phyloP scores from a whole-genome alignment of 2,797 vertebrate genomes.

The Phataginus tetradactyla region DNA sequence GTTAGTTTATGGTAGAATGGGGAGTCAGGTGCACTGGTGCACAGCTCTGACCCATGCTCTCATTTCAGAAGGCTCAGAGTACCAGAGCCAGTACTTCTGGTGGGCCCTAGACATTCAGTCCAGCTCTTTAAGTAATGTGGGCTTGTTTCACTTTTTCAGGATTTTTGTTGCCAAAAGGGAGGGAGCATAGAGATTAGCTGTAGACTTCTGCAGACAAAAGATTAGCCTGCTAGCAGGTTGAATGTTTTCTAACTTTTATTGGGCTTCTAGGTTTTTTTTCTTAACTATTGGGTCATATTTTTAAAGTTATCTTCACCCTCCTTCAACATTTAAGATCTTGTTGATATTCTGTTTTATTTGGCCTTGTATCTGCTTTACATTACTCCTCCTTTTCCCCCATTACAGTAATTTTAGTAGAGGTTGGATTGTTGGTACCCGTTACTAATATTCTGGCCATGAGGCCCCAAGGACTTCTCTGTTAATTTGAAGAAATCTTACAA shows the following conservation, averaged over 20 bases:
- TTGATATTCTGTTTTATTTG: constrained; percentile 37
- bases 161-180: constrained; percentile 67
- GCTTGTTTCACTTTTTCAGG: constrained; percentile 52
- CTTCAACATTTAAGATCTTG: neutral
- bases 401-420: neutral
- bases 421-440: neutral
- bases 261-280: constrained; percentile 50
- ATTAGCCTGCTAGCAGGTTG: constrained; percentile 4
- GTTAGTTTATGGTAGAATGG: neutral
- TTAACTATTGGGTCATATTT: neutral
- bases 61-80: neutral
- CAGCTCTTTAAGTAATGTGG: constrained; percentile 44
- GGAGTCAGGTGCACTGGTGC: neutral
- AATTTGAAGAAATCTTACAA: neutral
- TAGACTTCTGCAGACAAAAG: constrained; percentile 32
- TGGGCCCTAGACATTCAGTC: constrained; percentile 1
- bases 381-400: neutral
- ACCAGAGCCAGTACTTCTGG: neutral
- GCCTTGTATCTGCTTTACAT: neutral
- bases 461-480: neutral
- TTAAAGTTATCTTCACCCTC: constrained; percentile 42
- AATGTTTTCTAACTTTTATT: constrained; percentile 46
- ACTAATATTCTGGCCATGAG: neutral
- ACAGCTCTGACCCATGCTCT: neutral
- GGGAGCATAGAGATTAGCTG: constrained; percentile 55